A percentile compares a stretch with the other conserved stretches of the same genome.
Evolutionary conservation across 2,797 vertebrate species (phyloP).

Genomic region (Aplochiton taeniatus): DNA sequence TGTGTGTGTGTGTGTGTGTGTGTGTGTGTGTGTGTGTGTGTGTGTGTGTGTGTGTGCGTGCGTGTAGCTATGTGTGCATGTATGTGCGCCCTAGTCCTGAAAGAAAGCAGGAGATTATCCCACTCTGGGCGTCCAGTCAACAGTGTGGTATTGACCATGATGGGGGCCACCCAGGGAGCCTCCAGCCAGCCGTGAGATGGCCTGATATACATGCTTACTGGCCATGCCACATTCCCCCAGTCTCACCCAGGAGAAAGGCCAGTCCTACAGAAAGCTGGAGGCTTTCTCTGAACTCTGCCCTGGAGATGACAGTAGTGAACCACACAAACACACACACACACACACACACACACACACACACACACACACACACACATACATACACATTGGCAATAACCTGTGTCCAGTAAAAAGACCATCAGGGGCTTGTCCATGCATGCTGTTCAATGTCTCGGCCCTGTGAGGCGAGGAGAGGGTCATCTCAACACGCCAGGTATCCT

Average conservation of each 20-base stretch:
- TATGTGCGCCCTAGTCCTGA: slow-evolving; percentile 49
- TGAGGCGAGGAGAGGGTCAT: slow-evolving; percentile 69
- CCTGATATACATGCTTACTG: slow-evolving; percentile 81
- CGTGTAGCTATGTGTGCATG: slow-evolving; percentile 22
- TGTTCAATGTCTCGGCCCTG: slow-evolving; percentile 65
- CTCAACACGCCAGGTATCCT: slow-evolving; percentile 29
- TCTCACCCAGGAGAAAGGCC: slow-evolving; percentile 67
- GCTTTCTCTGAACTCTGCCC: slow-evolving; percentile 52
- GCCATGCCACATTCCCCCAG: slow-evolving; percentile 77
- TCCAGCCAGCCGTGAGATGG: slow-evolving; percentile 82
- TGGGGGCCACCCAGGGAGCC: slow-evolving; percentile 79
- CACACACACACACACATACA: slow-evolving; percentile 9
- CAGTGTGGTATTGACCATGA: slow-evolving; percentile 75
- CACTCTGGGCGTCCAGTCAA: slow-evolving; percentile 75
- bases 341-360: slow-evolving; percentile 4
- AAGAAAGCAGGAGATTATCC: slow-evolving; percentile 81
- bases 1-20: slow-evolving; percentile 23
- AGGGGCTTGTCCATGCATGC: slow-evolving; percentile 34
- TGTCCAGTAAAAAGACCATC: slow-evolving; percentile 59
- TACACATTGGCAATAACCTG: slow-evolving; percentile 19
- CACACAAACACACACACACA: slow-evolving; percentile 13
- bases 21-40: slow-evolving; percentile 28
- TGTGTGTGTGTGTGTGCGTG: slow-evolving; percentile 40
- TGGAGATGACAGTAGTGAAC: slow-evolving; percentile 55
- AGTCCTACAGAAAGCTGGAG: slow-evolving; percentile 51